Evolutionary conservation across 2,797 vertebrate genomes (phyloP).

Genomic region (Oreochromis grahami): DNA sequence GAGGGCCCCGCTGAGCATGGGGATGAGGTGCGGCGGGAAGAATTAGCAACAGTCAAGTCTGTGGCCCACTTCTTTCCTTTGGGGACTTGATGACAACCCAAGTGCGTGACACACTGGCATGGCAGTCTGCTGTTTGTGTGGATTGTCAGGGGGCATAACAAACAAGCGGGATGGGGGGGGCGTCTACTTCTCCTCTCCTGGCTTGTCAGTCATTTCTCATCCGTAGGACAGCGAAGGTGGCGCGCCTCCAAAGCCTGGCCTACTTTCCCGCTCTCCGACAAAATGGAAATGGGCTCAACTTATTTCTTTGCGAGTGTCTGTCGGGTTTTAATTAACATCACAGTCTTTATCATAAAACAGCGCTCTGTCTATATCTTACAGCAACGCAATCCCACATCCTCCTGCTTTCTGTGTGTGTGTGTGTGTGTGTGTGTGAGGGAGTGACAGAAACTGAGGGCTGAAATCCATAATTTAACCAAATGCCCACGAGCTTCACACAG

Average conservation of each 20-base stretch:
- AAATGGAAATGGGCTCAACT: constrained; percentile 69
- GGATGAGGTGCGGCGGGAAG: constrained; percentile 10
- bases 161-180: constrained; percentile 6
- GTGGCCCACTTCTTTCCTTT: constrained; percentile 49
- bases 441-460: constrained; percentile 51
- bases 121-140: constrained; percentile 35
- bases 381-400: constrained; percentile 48
- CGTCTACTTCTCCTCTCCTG: constrained; percentile 10
- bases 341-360: constrained; percentile 50
- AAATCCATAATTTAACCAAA: constrained; percentile 73
- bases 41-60: constrained; percentile 31
- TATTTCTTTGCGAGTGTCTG: constrained; percentile 64
- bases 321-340: constrained; percentile 75
- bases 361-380: constrained; percentile 68
- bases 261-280: constrained; percentile 46
- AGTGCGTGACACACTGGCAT: constrained; percentile 32
- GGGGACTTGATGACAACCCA: constrained; percentile 36
- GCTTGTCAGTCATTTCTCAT: constrained; percentile 62
- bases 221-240: constrained; percentile 46
- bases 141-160: constrained; percentile 56
- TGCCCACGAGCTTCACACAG: constrained; percentile 66
- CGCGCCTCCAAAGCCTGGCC: constrained; percentile 55
- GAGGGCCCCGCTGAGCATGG: constrained; percentile 10
- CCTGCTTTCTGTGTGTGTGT: constrained; percentile 6
- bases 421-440: constrained; percentile 10